Evolutionary conservation across 2,797 vertebrate species (phyloP).

Genomic region (Lacerta viridis): DNA sequence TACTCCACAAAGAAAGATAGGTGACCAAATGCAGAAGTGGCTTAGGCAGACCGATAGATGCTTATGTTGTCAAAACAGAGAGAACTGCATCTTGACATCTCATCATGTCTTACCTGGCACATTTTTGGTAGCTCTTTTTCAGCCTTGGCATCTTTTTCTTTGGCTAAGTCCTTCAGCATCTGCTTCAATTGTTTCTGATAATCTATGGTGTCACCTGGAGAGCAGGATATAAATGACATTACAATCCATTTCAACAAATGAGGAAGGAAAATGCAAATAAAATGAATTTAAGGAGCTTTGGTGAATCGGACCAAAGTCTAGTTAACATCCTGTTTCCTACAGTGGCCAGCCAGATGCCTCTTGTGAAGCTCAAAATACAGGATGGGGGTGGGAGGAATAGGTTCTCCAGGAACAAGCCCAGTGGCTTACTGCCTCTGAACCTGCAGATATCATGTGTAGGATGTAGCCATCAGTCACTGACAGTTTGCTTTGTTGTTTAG

Average conservation of each 20-base stretch:
- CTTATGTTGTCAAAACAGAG: neutral
- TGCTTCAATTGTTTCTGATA: conserved; percentile 95
- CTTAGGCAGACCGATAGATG: neutral
- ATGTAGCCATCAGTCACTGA: too few relatives aligned
- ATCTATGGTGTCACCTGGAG: conserved; percentile 82
- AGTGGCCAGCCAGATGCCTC: neutral
- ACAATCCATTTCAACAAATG: conserved; percentile 1
- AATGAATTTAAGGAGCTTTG: too few relatives aligned
- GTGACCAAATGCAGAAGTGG: neutral
- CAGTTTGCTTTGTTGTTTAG: neutral
- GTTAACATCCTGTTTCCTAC: neutral
- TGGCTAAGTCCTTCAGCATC: conserved; percentile 94
- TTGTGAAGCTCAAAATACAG: neutral
- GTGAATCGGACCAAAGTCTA: neutral
- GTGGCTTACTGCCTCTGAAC: neutral
- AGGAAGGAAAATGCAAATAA: neutral
- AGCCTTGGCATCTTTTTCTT: conserved; percentile 87
- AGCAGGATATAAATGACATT: neutral
- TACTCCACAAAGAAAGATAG: neutral
- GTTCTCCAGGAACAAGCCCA: neutral
- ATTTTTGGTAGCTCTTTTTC: conserved; percentile 92
- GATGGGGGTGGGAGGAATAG: neutral
- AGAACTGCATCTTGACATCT: neutral
- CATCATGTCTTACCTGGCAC: conserved; percentile 88
- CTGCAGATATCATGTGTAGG: too few relatives aligned